A percentile compares a stretch with the other conserved stretches of the same genome.
Evolutionary conservation across 1,140 invertebrate genomes (phyloP).

Genomic region (Pollicipes pollicipes): DNA sequence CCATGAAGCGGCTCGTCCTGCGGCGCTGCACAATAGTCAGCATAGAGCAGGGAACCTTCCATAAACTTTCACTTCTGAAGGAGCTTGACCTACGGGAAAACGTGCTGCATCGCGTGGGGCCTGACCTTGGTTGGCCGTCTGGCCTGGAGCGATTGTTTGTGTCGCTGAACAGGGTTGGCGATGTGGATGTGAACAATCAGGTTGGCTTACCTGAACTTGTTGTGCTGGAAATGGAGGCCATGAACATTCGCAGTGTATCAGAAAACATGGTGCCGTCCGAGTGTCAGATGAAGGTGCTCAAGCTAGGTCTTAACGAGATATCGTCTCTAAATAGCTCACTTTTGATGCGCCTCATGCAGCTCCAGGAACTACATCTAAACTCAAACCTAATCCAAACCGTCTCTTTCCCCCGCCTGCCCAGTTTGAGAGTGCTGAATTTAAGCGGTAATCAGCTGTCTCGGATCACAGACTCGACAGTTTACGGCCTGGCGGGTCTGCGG

Average conservation of each 20-base stretch:
- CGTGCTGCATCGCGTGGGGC: constrained; percentile 45
- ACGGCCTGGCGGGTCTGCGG: not conserved
- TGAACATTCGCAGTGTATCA: constrained; percentile 8
- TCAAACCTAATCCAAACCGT: constrained; percentile 38
- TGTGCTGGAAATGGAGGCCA: constrained; percentile 40
- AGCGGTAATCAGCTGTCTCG: not conserved
- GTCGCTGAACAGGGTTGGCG: constrained; percentile 51
- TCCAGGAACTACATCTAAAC: constrained; percentile 21
- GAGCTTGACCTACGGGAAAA: constrained; percentile 55
- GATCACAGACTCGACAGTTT: not conserved
- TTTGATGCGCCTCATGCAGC: constrained; percentile 15
- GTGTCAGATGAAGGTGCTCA: constrained; percentile 10
- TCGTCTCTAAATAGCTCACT: constrained; percentile 13
- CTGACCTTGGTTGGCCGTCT: constrained; percentile 43
- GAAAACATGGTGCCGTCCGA: constrained; percentile 6
- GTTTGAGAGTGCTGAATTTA: constrained; percentile 22
- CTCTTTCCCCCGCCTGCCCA: constrained; percentile 36
- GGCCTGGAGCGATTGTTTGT: constrained; percentile 34
- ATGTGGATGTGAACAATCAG: constrained; percentile 39
- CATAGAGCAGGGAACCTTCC: constrained; percentile 44
- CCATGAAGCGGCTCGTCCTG: constrained; percentile 37
- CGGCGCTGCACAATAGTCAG: constrained; percentile 39
- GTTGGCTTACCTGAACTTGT: constrained; percentile 54
- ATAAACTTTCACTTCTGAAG: constrained; percentile 41
- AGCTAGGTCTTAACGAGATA: constrained; percentile 16